Evolutionary conservation across 2,797 vertebrate species (phyloP).

Genomic region (Pelochelys cantorii): DNA sequence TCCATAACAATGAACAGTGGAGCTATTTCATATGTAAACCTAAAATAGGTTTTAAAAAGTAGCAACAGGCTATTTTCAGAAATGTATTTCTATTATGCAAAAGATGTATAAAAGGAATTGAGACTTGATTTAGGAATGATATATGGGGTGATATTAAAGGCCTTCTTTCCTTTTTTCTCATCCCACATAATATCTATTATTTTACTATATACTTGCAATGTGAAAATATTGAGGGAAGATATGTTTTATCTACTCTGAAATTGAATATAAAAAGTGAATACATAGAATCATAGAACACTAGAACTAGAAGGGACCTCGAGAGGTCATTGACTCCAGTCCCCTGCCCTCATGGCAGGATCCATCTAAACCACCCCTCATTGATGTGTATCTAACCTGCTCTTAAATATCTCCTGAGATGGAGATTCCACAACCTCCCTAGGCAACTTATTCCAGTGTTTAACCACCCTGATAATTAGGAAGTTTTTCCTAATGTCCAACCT

Average conservation of each 20-base stretch:
- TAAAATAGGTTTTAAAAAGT: conserved; percentile 15
- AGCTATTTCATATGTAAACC: conserved; percentile 84
- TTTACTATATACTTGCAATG: neutral
- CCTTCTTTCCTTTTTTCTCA: neutral
- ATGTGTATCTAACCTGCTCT: too few species aligned
- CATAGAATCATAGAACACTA: too few species aligned
- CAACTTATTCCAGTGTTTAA: too few species aligned
- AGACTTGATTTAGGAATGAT: neutral
- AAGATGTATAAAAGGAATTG: neutral
- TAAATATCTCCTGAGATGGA: too few species aligned
- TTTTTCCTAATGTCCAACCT: too few species aligned
- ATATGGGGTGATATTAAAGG: neutral
- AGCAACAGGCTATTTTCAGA: neutral
- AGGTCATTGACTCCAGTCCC: too few species aligned
- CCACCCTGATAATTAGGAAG: too few species aligned
- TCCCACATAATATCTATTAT: neutral
- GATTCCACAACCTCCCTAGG: too few species aligned
- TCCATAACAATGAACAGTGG: conserved; percentile 83
- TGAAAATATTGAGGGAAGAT: neutral
- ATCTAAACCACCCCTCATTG: too few species aligned
- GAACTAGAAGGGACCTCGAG: too few species aligned
- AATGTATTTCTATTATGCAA: neutral
- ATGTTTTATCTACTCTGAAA: neutral
- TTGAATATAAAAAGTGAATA: neutral
- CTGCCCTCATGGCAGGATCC: too few species aligned